Base-by-base conservation (phyloP, 2,113 vertebrate genomes). In the Psittacus erithacus region DNA sequence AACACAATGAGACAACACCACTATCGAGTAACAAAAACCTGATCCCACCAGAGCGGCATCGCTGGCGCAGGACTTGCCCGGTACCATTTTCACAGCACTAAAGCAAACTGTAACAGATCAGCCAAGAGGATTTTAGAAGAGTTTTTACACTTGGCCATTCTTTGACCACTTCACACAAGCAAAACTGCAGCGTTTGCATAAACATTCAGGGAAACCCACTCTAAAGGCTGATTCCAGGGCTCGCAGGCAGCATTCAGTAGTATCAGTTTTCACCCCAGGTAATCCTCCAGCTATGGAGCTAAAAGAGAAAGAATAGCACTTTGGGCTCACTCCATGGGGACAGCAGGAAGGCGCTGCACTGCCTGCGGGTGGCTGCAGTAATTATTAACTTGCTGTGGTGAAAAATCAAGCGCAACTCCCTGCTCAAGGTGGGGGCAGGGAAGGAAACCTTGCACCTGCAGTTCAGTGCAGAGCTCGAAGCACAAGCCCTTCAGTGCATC, bases 371-470 rank as follows among this genome's bases (percentile, higher is more conserved):
- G 95, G 28, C 47, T 17, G 68, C 28, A n/a, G 95, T 96, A 94
- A 98, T 98, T 92, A 97, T 98, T 98, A 98, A 98, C 97, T 96
- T 81, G 95, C 94, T 96, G 97, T 82, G 88, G 86, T 95, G 94
- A 96, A 97, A 94, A 49, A 93, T 75, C 92, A 94, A 97, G 77
- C 87, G 47, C 29, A 86, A 77, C 65, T 82, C 77, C 53, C 59
- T 38, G 63, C 74, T 52, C 14, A 20, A 39, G 47, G 69, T 46
- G 94, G 92, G 83, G 86, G 86, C 7, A 67, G 49, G 33, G 7
- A 69, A 75, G 53, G 75, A 64, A 71, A 90, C 52, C 69, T 31
- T 46, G 11, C 92, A 89, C 78, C 68, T 68, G 83, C 68, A 70
- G 41, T 39, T 50, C 83, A 43, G 5, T 1, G 27, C 6, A 50